Conservation (phyloP, 1,140 invertebrate species). For the Melanaphis sacchari region DNA sequence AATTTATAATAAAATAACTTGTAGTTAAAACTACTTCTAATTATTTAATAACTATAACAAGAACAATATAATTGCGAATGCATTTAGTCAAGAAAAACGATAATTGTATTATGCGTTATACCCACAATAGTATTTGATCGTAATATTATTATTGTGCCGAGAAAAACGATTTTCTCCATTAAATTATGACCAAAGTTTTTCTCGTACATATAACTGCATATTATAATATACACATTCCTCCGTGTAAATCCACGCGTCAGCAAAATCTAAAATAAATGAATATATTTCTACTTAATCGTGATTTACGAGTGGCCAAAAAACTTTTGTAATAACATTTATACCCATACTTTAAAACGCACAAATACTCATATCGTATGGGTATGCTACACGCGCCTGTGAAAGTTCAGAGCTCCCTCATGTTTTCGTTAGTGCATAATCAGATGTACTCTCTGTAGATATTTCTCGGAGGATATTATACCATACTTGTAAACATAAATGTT, state of each 20-base stretch:
- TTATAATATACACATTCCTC: background rate
- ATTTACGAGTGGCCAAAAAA: constrained; percentile 20
- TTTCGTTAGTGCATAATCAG: background rate
- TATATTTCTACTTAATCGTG: constrained; percentile 28
- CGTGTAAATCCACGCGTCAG: background rate
- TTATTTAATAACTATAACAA: background rate
- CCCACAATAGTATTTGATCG: background rate
- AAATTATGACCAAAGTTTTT: background rate
- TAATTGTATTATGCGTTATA: background rate
- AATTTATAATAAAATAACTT: background rate
- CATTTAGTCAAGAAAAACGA: background rate
- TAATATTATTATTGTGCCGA: background rate
- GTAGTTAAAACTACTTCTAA: background rate
- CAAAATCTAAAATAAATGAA: constrained; percentile 12
- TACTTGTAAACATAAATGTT: background rate
- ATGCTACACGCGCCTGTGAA: background rate
- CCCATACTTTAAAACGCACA: constrained; percentile 10
- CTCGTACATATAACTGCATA: too few species aligned
- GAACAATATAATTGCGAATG: background rate
- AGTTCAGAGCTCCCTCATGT: background rate
- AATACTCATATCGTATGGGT: background rate
- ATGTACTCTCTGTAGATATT: background rate
- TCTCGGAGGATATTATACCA: background rate
- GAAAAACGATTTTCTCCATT: constrained; percentile 14
- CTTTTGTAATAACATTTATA: constrained; percentile 35